These are phyloP conservation scores for Panonychus citri DNA, from an alignment of 1,140 invertebrate species.

Conservation along the genomic window DNA sequence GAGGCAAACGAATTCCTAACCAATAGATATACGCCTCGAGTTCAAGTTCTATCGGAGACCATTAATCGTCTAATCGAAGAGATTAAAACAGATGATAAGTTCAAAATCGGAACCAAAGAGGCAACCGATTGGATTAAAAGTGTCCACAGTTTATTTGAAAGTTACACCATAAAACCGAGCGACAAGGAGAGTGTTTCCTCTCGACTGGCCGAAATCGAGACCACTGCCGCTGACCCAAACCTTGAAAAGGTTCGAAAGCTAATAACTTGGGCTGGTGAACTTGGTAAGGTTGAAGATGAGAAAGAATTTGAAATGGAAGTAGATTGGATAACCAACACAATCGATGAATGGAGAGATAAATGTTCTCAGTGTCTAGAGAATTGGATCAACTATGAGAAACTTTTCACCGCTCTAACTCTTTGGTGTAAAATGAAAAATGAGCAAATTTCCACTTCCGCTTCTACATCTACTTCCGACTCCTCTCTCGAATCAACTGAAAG, in stretches of 20 bases:
- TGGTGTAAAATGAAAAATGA: no score
- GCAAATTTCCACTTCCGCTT: no score
- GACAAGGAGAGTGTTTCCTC: constrained; percentile 16
- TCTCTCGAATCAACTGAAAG: no score
- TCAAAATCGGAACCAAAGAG: background rate
- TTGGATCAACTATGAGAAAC: no score
- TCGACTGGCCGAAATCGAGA: background rate
- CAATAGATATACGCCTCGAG: constrained; percentile 36
- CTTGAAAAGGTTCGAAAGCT: no score
- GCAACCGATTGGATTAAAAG: constrained; percentile 19
- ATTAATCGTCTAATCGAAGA: constrained; percentile 18
- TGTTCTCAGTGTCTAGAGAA: no score
- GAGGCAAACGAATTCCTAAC: constrained; percentile 28
- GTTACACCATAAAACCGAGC: constrained; percentile 40
- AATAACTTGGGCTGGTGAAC: no score
- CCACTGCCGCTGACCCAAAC: no score
- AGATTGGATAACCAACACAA: background rate
- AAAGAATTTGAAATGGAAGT: background rate
- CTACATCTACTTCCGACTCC: no score
- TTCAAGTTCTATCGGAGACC: background rate
- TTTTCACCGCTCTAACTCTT: no score
- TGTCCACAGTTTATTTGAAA: constrained; percentile 39
- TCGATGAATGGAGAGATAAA: background rate
- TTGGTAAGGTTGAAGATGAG: background rate
- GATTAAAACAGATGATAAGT: constrained; percentile 11